phyloP scores from a whole-genome alignment of 2,888 invertebrate species.

The Tachina grossa region DNA sequence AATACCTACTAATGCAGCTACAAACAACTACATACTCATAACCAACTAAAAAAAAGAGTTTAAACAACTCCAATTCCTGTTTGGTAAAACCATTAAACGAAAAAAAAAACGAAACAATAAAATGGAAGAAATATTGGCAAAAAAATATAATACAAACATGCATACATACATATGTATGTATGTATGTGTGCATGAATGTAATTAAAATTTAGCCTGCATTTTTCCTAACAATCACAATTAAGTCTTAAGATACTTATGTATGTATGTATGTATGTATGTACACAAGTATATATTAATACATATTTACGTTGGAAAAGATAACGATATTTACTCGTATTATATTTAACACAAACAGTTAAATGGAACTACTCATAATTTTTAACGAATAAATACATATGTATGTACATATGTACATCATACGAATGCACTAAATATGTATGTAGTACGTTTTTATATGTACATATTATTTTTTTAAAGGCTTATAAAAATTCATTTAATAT shows the following conservation, averaged over 20 bases:
- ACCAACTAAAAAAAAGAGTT: background rate
- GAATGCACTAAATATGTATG: background rate
- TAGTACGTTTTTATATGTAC: background rate
- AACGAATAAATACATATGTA: background rate
- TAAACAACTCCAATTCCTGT: conserved; percentile 19
- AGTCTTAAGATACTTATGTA: conserved; percentile 17
- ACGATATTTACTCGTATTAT: conserved; percentile 20
- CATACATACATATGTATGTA: background rate
- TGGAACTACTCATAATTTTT: background rate
- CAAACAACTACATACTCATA: conserved; percentile 6
- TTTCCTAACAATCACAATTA: conserved; percentile 61
- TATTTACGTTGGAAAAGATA: conserved; percentile 35
- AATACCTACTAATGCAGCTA: conserved; percentile 25
- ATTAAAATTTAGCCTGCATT: background rate
- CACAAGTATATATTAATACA: background rate
- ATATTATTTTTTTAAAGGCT: conserved; percentile 1
- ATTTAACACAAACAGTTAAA: background rate
- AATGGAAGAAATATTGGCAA: background rate
- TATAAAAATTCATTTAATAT: conserved; percentile 9
- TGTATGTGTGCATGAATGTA: too few relatives aligned
- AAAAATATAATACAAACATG: background rate
- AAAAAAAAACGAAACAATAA: conserved; percentile 14
- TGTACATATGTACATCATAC: background rate
- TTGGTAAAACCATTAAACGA: conserved; percentile 13
- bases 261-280: background rate